These are phyloP conservation scores for Siphlonurus alternatus DNA, from an alignment of 2,888 invertebrate species.

Conservation along the genomic window DNA sequence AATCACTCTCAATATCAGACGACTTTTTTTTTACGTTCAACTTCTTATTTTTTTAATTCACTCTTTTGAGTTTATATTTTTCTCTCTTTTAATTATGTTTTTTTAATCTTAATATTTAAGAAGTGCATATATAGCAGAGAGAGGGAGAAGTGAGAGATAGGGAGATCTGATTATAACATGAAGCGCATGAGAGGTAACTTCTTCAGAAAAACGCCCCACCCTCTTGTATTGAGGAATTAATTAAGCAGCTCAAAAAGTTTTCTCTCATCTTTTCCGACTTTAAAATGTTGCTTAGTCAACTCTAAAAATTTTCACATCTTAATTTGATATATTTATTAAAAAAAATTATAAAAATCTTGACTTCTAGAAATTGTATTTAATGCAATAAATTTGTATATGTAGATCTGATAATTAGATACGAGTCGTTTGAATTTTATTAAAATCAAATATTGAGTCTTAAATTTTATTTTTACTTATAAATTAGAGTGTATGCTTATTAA, in stretches of 20 bases:
- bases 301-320: too few relatives aligned
- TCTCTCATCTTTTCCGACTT: not conserved
- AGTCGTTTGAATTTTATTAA: not conserved
- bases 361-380: too few relatives aligned
- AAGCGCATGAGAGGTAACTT: too few relatives aligned
- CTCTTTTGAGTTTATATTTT: not conserved
- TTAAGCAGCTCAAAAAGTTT: not conserved
- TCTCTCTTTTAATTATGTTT: not conserved
- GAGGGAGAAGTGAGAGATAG: not conserved
- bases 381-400: too few relatives aligned
- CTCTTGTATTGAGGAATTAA: not conserved
- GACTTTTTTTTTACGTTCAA: not conserved
- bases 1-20: not conserved
- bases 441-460: not conserved
- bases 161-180: not conserved
- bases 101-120: not conserved
- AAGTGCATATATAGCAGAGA: not conserved
- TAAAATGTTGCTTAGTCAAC: not conserved
- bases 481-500: too few relatives aligned
- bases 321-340: too few relatives aligned
- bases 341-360: too few relatives aligned
- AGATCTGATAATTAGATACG: too few relatives aligned
- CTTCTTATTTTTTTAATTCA: not conserved
- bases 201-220: too few relatives aligned
- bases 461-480: too few relatives aligned